These are phyloP conservation scores for western clawed frog (Xenopus tropicalis) DNA, from an alignment of 2,113 vertebrate genomes.

Conservation along the genomic window UCB_Xtro_10.0 CM004443.2:16640001-16640500, in stretches of 20 bases:
- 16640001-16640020: constrained; percentile 49
- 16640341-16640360: constrained; percentile 22
- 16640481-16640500: constrained; percentile 76
- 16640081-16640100: too few species aligned
- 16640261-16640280: too few species aligned
- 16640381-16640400: constrained; percentile 69
- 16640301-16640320: constrained; percentile 19
- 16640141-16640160: too few species aligned
- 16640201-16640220: too few species aligned
- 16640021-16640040: constrained; percentile 41
- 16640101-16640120: too few species aligned
- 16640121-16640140: too few species aligned
- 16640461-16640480: constrained; percentile 77
- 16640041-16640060: constrained; percentile 45
- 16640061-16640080: too few species aligned
- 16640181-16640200: too few species aligned
- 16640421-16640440: constrained; percentile 70
- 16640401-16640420: constrained; percentile 56
- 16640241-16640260: neutral
- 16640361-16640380: constrained; percentile 61
- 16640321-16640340: neutral
- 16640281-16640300: constrained; percentile 26
- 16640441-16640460: constrained; percentile 74
- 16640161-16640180: too few species aligned
- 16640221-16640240: too few species aligned